Base-by-base conservation (phyloP, 2,113 vertebrate genomes). In the Lampris incognitus region DNA sequence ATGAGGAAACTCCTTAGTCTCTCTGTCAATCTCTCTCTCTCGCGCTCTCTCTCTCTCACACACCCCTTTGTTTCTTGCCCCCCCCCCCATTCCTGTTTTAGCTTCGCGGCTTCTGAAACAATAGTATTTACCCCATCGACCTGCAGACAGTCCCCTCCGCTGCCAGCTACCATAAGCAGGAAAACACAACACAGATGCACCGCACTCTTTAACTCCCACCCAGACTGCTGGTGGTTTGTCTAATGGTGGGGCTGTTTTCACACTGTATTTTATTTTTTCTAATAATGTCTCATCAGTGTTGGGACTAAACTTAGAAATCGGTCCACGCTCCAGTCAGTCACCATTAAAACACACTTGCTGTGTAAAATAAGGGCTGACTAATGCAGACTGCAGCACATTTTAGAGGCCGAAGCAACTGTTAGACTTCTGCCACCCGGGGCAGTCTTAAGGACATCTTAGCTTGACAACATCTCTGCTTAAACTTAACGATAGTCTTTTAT, bases 71-170 rank as follows among this genome's bases (percentile, higher is more conserved):
- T 54, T 64, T 74, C 62, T 49, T 38, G 61, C 76, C 66, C 37
- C 0, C 0, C 11, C 42, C 62, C 56, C 77, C 70, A 52, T 68
- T 72, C 36, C 37, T 57, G 44, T 66, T 82, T n/a, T 46, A 81
- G 74, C 67, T 79, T 76, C 56, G 58, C 40, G 60, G 71, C 74
- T 9, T 11, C 67, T 83, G 83, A 83, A 90, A 89, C 90, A 92
- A 92, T 89, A 86, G 85, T 86, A 85, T 90, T 88, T 88, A 91
- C 67, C 63, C 64, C 64, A 69, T 68, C 72, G 87, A 80, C 56
- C 52, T 57, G 10, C 66, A 66, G 76, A 88, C 66, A 79, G 84
- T 82, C 82, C 77, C 74, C 37, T 82, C 72, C 73, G 64, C 61
- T 70, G 81, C 84, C 84, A 88, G 81, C 57, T 59, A n/a, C 37